phyloP scores from a whole-genome alignment of 2,797 vertebrate genomes.

The Acropternis orthonyx region DNA sequence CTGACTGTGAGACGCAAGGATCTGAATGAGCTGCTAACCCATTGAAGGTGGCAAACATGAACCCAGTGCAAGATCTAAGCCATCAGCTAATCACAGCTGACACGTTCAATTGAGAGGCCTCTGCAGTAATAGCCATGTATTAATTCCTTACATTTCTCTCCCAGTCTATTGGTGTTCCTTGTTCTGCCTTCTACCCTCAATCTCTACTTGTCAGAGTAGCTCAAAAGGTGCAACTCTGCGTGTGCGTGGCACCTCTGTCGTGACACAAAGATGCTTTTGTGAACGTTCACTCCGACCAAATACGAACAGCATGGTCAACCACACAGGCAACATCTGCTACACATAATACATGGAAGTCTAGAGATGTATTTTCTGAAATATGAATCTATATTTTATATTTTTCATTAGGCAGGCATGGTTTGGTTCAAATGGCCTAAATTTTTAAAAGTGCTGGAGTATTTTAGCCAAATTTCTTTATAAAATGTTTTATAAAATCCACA shows the following conservation, averaged over 20 bases:
- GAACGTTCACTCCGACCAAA: neutral
- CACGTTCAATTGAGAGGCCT: neutral
- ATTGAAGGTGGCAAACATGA: neutral
- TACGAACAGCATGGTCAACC: neutral
- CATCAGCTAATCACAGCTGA: neutral
- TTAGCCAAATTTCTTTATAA: neutral
- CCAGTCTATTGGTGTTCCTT: neutral
- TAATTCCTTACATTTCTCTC: neutral
- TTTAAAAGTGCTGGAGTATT: neutral
- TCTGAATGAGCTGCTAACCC: neutral
- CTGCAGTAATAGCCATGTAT: neutral
- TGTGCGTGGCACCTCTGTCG: fast-evolving
- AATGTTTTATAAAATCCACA: neutral
- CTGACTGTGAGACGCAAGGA: neutral
- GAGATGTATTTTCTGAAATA: neutral
- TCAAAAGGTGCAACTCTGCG: fast-evolving
- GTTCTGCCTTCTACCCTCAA: neutral
- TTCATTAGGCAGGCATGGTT: neutral
- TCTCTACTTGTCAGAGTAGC: neutral
- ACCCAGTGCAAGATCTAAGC: neutral
- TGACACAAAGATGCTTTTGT: neutral
- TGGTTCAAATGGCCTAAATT: neutral
- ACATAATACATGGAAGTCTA: neutral
- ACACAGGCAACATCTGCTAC: neutral
- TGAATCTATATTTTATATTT: neutral